phyloP scores from a whole-genome alignment of 2,888 invertebrate species.

The Hofmannophila pseudospretella region DNA sequence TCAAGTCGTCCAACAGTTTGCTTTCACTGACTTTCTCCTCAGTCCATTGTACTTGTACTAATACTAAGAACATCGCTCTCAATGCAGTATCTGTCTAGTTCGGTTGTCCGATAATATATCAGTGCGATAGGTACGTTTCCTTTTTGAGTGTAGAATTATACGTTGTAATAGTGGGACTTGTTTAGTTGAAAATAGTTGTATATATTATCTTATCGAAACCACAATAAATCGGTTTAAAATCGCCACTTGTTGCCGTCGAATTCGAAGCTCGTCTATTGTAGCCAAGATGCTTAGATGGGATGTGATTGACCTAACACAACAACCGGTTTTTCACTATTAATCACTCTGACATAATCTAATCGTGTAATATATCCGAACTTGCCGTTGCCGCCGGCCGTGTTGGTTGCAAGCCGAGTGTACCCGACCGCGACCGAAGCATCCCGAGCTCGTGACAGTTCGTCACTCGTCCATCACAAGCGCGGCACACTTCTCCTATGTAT shows the following conservation, averaged over 20 bases:
- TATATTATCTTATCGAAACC: constrained; percentile 20
- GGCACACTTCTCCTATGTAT: constrained; percentile 65
- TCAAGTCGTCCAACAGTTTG: constrained; percentile 21
- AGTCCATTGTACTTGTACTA: too few relatives aligned
- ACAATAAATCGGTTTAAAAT: constrained; percentile 22
- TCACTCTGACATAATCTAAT: constrained; percentile 62
- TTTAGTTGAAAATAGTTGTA: background rate
- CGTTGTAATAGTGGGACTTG: background rate
- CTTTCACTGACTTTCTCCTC: constrained; percentile 43
- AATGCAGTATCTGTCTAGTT: constrained; percentile 1
- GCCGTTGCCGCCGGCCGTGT: constrained; percentile 26
- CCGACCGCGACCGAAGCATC: constrained; percentile 42
- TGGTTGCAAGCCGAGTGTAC: constrained; percentile 12
- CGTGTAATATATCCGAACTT: constrained; percentile 41
- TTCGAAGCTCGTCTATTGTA: constrained; percentile 28
- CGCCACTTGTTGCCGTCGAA: constrained; percentile 39
- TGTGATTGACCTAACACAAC: constrained; percentile 58
- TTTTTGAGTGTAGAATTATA: too few relatives aligned
- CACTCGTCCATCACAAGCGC: constrained; percentile 62
- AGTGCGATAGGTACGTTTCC: too few relatives aligned
- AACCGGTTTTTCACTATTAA: constrained; percentile 53
- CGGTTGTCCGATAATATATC: background rate
- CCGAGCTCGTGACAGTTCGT: constrained; percentile 69
- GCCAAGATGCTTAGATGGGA: constrained; percentile 26
- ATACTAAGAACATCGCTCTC: constrained; percentile 17